Conservation (phyloP, 1,140 invertebrate species). For the Atta colombica region DNA sequence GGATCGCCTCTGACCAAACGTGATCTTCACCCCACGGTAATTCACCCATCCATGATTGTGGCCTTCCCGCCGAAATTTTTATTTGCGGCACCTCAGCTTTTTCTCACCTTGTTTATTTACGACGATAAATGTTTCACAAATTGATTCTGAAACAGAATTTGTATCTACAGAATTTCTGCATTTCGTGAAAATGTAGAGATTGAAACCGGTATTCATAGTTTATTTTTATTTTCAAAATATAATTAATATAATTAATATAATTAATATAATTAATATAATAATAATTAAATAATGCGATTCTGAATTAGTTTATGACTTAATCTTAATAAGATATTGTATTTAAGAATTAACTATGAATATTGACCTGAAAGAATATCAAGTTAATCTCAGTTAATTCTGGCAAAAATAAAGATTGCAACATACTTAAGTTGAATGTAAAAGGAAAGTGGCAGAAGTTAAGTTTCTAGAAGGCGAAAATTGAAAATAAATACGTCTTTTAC, state of each 20-base stretch:
- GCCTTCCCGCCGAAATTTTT: not conserved
- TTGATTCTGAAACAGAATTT: not conserved
- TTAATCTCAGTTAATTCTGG: not conserved
- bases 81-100: not conserved
- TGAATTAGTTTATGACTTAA: too few relatives aligned
- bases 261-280: too few relatives aligned
- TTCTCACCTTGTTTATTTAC: not conserved
- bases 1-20: slow-evolving; percentile 17
- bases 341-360: too few relatives aligned
- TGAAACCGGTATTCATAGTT: not conserved
- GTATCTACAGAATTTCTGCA: not conserved
- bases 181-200: not conserved
- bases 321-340: too few relatives aligned
- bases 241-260: too few relatives aligned
- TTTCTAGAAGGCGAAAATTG: too few relatives aligned
- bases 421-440: too few relatives aligned
- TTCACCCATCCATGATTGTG: not conserved
- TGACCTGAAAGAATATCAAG: not conserved
- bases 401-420: too few relatives aligned
- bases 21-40: slow-evolving; percentile 23
- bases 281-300: too few relatives aligned
- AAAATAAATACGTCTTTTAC: too few relatives aligned
- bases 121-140: not conserved
- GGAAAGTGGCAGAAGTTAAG: too few relatives aligned
- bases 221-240: too few relatives aligned